These are phyloP conservation scores for Leptodactylus fuscus DNA, from an alignment of 2,113 vertebrate genomes.

Conservation along the genomic window DNA sequence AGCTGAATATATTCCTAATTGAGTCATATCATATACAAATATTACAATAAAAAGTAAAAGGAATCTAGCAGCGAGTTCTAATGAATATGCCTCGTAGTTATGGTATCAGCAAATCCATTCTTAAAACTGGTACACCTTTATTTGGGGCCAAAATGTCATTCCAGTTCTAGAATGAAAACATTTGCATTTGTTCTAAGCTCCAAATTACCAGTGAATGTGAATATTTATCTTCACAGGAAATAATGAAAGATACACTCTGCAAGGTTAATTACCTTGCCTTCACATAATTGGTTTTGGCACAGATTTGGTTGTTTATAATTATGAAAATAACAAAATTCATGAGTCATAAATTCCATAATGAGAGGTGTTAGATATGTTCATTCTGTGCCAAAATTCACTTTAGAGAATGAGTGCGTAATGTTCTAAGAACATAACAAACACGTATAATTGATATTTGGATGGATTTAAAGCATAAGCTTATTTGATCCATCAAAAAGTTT, in stretches of 20 bases:
- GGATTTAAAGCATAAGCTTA: not conserved
- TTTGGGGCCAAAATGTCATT: not conserved
- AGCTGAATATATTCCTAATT: not conserved
- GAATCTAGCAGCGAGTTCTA: not conserved
- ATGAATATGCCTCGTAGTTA: not conserved
- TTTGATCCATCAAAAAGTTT: not conserved
- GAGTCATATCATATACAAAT: not conserved
- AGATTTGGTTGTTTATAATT: constrained; percentile 55
- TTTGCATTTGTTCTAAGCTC: constrained; percentile 6
- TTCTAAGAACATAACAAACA: constrained; percentile 49
- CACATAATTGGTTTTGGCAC: constrained; percentile 59
- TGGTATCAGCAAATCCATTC: not conserved
- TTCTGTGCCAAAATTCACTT: constrained; percentile 40
- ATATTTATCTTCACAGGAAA: constrained; percentile 51
- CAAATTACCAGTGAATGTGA: constrained; percentile 29
- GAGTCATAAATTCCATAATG: constrained; percentile 60
- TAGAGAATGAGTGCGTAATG: constrained; percentile 10
- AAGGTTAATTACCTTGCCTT: constrained; percentile 55
- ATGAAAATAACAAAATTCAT: constrained; percentile 57
- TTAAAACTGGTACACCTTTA: not conserved
- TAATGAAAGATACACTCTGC: constrained; percentile 53
- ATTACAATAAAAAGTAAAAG: not conserved
- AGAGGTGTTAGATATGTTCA: constrained; percentile 47
- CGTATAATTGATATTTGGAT: constrained; percentile 46
- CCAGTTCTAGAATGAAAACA: constrained; percentile 12